Evolutionary conservation across 2,113 vertebrate species (phyloP).

Genomic region (Nesogale talazaci): DNA sequence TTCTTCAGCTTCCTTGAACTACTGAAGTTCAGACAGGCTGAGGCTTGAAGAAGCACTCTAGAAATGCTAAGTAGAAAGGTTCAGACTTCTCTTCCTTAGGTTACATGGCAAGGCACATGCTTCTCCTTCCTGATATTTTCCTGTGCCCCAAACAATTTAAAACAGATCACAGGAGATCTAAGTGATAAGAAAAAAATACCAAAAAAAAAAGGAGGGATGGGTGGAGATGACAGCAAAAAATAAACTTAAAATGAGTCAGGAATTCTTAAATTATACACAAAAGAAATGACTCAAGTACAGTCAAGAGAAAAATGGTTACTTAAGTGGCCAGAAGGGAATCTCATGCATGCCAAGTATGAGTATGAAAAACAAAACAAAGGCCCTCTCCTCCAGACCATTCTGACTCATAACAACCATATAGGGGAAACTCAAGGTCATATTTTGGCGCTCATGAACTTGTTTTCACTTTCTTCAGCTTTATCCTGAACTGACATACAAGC

Average conservation of each 20-base stretch:
- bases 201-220: too few relatives aligned
- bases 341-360: neutral
- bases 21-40: neutral
- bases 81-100: neutral
- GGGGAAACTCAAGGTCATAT: too few relatives aligned
- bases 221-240: neutral
- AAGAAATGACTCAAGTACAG: conserved; percentile 8
- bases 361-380: too few relatives aligned
- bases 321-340: neutral
- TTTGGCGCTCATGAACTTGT: too few relatives aligned
- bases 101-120: neutral
- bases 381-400: too few relatives aligned
- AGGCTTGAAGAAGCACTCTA: neutral
- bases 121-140: neutral
- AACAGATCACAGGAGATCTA: neutral
- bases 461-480: too few relatives aligned
- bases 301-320: neutral
- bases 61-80: neutral
- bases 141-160: neutral
- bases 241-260: neutral
- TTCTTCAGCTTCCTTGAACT: conserved; percentile 5
- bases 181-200: neutral
- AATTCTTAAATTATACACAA: neutral
- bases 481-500: too few relatives aligned
- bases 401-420: too few relatives aligned